Evolutionary conservation across 2,797 vertebrate genomes (phyloP).

Genomic region (Lates japonicus): DNA sequence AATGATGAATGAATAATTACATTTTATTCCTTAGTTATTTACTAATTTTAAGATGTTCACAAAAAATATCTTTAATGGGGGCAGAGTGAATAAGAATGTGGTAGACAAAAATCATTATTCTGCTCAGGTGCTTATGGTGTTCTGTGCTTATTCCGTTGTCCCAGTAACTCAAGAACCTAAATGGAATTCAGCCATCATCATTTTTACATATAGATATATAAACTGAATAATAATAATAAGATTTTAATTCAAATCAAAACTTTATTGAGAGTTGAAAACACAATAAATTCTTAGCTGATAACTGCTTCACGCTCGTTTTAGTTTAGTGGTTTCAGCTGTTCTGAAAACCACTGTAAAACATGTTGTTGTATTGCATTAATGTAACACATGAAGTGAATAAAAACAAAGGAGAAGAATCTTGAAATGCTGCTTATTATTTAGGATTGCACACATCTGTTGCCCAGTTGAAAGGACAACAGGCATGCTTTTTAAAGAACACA

Average conservation of each 20-base stretch:
- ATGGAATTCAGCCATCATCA: neutral
- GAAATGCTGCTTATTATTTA: slow-evolving; percentile 41
- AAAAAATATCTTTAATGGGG: neutral
- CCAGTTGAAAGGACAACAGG: slow-evolving; percentile 33
- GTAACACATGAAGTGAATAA: slow-evolving; percentile 42
- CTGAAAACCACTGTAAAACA: slow-evolving; percentile 33
- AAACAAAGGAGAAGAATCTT: slow-evolving; percentile 32
- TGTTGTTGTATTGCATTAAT: slow-evolving; percentile 34
- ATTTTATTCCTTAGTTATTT: slow-evolving; percentile 4
- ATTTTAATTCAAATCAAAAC: slow-evolving; percentile 1
- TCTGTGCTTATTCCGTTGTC: neutral
- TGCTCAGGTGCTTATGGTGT: neutral
- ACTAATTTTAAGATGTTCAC: neutral
- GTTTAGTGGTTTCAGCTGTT: slow-evolving; percentile 41
- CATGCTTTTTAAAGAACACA: slow-evolving; percentile 15
- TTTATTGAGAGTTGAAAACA: slow-evolving; percentile 7
- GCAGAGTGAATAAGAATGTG: neutral
- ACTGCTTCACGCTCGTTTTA: slow-evolving; percentile 22
- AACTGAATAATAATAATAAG: neutral
- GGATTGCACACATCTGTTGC: slow-evolving; percentile 58
- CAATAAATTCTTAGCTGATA: slow-evolving; percentile 15
- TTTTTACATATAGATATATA: neutral
- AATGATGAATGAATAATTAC: slow-evolving; percentile 3
- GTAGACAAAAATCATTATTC: neutral
- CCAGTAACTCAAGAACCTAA: neutral